Conservation (phyloP, 2,888 invertebrate species). For the Polydrusus tereticollis region DNA sequence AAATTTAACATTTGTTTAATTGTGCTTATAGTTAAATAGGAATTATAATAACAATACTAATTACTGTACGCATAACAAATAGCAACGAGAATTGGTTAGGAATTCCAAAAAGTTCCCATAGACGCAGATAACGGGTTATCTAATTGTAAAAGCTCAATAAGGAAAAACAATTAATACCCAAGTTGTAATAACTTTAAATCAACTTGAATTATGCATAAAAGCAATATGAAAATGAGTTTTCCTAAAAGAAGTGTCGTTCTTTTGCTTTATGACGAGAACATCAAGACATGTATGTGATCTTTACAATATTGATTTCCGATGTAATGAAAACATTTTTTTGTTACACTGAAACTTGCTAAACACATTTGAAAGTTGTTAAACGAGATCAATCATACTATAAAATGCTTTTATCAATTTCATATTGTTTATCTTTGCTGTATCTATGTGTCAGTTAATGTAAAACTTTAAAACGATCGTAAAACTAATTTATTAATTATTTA, state of each 20-base stretch:
- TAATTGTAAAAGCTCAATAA: conserved; percentile 22
- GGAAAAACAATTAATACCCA: conserved; percentile 15
- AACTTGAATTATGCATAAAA: conserved; percentile 19
- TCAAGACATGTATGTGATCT: too few relatives aligned
- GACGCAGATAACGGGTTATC: conserved; percentile 14
- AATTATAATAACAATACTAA: conserved; percentile 22
- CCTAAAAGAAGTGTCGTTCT: conserved; percentile 11
- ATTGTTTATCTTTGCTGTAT: too few relatives aligned
- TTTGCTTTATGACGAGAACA: neutral
- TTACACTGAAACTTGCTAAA: too few relatives aligned
- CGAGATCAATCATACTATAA: too few relatives aligned
- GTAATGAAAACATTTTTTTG: too few relatives aligned
- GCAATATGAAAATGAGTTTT: neutral
- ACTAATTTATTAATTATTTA: too few relatives aligned
- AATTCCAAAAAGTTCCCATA: conserved; percentile 21
- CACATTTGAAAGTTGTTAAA: too few relatives aligned
- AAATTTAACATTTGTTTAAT: conserved; percentile 8
- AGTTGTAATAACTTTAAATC: conserved; percentile 17
- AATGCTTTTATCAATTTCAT: too few relatives aligned
- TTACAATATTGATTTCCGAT: too few relatives aligned
- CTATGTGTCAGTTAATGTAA: too few relatives aligned
- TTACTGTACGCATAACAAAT: conserved; percentile 8
- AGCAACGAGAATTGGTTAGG: conserved; percentile 1
- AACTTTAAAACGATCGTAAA: too few relatives aligned
- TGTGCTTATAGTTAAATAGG: conserved; percentile 5